These are phyloP conservation scores for Anneissia japonica DNA, from an alignment of 35 echinoderm and acorn worm species.

Conservation along the genomic window DNA sequence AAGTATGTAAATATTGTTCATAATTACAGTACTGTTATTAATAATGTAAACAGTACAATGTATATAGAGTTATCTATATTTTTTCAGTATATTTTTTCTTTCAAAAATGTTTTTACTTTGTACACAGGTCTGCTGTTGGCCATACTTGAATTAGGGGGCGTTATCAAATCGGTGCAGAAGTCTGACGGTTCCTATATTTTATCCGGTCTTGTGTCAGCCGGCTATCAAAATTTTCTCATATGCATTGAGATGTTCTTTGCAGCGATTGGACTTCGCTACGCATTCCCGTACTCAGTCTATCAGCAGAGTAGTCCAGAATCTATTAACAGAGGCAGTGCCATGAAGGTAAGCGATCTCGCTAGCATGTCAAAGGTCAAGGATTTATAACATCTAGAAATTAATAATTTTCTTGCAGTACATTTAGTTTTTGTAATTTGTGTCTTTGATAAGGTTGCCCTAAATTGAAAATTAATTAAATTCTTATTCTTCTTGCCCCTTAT, in stretches of 20 bases:
- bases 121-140: conserved; percentile 79
- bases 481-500: no score
- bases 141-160: conserved; percentile 73
- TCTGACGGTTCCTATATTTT: conserved; percentile 34
- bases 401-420: no score
- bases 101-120: neutral
- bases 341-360: neutral
- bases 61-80: no score
- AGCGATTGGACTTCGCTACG: conserved; percentile 78
- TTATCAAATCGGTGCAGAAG: conserved; percentile 40
- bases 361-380: neutral
- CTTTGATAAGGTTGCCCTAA: no score
- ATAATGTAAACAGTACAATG: no score
- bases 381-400: no score
- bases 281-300: conserved; percentile 77
- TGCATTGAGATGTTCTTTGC: conserved; percentile 99
- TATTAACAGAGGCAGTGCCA: neutral
- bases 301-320: conserved; percentile 7
- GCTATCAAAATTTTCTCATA: conserved; percentile 96
- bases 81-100: neutral
- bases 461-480: no score
- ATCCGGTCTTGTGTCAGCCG: conserved; percentile 86
- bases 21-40: no score
- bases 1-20: no score
- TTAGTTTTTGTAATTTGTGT: no score